phyloP scores from a whole-genome alignment of 1,140 invertebrate species.

The Drosophila carrolli region DNA sequence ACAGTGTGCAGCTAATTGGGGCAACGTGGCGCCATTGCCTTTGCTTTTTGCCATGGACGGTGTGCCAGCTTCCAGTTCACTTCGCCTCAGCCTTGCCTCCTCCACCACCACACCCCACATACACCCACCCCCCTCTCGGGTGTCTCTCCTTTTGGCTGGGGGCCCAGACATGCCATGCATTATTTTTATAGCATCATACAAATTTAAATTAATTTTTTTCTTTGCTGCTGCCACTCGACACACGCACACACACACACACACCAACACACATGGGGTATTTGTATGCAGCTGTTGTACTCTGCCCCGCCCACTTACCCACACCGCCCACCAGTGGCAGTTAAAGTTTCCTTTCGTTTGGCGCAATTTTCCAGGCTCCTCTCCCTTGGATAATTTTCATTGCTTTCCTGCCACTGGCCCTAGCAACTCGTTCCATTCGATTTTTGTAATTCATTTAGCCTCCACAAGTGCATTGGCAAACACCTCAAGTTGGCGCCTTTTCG shows the following conservation, averaged over 20 bases:
- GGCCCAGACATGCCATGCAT: slow-evolving; percentile 64
- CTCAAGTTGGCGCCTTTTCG: slow-evolving; percentile 8
- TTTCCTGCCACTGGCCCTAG: not conserved
- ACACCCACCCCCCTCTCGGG: not conserved
- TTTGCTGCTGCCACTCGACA: slow-evolving; percentile 21
- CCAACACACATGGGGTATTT: slow-evolving; percentile 23
- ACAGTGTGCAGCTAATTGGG: slow-evolving; percentile 71
- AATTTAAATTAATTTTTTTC: slow-evolving; percentile 77
- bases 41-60: slow-evolving; percentile 4
- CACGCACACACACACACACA: slow-evolving; percentile 19
- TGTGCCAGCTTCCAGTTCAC: slow-evolving; percentile 43
- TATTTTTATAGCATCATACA: slow-evolving; percentile 78
- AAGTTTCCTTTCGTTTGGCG: slow-evolving; percentile 45
- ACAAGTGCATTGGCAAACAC: slow-evolving; percentile 54
- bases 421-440: slow-evolving; percentile 28
- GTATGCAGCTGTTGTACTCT: slow-evolving; percentile 53
- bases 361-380: slow-evolving; percentile 19
- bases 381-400: slow-evolving; percentile 39
- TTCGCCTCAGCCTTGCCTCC: slow-evolving; percentile 25
- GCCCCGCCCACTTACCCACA: not conserved
- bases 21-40: slow-evolving; percentile 59
- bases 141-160: slow-evolving; percentile 6
- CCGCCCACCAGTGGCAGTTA: slow-evolving; percentile 6
- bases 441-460: slow-evolving; percentile 38
- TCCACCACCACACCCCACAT: not conserved